A percentile compares a stretch with the other conserved stretches of the same genome.
phyloP scores from a whole-genome alignment of 2,888 invertebrate genomes.

The Epirrhoe alternata region DNA sequence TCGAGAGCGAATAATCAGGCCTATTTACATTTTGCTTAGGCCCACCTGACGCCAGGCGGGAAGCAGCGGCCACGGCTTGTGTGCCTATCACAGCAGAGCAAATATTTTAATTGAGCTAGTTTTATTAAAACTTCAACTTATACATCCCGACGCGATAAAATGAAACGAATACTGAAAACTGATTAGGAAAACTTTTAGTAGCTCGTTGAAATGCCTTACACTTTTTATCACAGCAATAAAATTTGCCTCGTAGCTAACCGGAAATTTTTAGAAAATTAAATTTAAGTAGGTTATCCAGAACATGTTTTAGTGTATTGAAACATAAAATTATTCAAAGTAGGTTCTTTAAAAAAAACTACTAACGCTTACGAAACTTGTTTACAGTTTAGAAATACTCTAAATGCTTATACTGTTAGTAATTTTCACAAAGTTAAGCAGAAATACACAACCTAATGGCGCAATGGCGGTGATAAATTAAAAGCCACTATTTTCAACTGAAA shows the following conservation, averaged over 20 bases:
- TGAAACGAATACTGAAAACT: constrained; percentile 10
- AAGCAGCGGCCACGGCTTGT: constrained; percentile 41
- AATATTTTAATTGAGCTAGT: constrained; percentile 51
- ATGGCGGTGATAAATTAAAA: constrained; percentile 31
- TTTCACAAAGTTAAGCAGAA: constrained; percentile 28
- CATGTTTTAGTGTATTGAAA: too few relatives aligned
- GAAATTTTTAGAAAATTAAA: not conserved
- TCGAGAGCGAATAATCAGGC: constrained; percentile 66
- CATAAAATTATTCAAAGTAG: not conserved
- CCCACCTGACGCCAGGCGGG: constrained; percentile 63
- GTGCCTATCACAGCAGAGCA: constrained; percentile 48
- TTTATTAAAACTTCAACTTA: constrained; percentile 41
- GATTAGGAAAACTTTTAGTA: not conserved
- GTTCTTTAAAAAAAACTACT: not conserved
- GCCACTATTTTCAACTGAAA: constrained; percentile 26
- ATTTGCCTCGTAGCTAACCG: not conserved
- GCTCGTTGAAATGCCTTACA: constrained; percentile 2
- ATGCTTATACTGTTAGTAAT: constrained; percentile 20
- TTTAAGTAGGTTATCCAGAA: not conserved
- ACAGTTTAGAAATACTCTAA: constrained; percentile 12
- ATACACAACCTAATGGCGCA: constrained; percentile 25
- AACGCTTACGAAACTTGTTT: constrained; percentile 11
- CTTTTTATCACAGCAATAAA: constrained; percentile 9
- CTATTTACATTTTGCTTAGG: constrained; percentile 74
- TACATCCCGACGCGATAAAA: constrained; percentile 23